These are phyloP conservation scores for Zaprionus obscuricornis DNA, from an alignment of 2,888 invertebrate genomes.

Conservation along the genomic window DNA sequence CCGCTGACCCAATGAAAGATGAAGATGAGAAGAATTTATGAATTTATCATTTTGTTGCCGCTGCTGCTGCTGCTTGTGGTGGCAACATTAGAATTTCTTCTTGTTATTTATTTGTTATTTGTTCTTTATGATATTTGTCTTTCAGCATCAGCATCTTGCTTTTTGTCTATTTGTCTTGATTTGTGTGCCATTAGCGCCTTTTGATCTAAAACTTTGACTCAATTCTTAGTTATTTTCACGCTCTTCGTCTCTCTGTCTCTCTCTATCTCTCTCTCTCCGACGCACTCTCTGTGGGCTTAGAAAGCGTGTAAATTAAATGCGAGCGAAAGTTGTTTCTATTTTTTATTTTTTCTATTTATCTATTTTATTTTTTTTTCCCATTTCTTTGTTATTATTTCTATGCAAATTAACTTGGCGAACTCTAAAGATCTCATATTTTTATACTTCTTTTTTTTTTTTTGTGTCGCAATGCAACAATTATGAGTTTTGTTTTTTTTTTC, in stretches of 20 bases:
- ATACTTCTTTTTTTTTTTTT: slow-evolving; percentile 12
- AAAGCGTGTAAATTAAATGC: slow-evolving; percentile 54
- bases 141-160: not conserved
- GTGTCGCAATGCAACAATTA: slow-evolving; percentile 41
- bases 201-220: slow-evolving; percentile 22
- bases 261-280: no score
- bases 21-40: no score
- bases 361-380: slow-evolving; percentile 25
- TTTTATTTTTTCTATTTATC: not conserved
- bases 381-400: slow-evolving; percentile 57
- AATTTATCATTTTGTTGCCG: no score
- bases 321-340: slow-evolving; percentile 49
- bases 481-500: slow-evolving; percentile 19
- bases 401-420: slow-evolving; percentile 58
- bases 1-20: no score
- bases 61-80: no score
- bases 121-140: slow-evolving; percentile 28
- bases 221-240: slow-evolving; percentile 23
- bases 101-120: no score
- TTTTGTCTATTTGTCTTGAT: slow-evolving; percentile 25
- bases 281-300: slow-evolving; percentile 32
- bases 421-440: slow-evolving; percentile 29
- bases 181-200: slow-evolving; percentile 52
- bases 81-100: no score
- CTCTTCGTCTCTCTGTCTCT: no score